Conservation (phyloP, 2,888 invertebrate genomes). For the Calameuta idolon region DNA sequence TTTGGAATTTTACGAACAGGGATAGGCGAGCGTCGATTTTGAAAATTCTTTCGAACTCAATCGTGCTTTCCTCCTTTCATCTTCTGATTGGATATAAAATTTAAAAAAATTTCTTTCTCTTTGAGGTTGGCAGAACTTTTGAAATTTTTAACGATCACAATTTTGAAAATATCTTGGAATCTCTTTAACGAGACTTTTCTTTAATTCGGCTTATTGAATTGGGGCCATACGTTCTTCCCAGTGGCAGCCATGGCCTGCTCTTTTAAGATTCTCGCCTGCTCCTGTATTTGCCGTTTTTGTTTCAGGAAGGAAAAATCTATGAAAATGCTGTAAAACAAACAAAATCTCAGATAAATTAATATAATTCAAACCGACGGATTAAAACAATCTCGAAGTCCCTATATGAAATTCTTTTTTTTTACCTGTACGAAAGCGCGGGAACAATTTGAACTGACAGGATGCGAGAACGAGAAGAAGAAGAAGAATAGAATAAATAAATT, state of each 20-base stretch:
- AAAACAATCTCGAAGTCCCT: too few relatives aligned
- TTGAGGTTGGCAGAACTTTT: too few relatives aligned
- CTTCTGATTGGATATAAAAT: too few relatives aligned
- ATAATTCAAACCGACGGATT: too few relatives aligned
- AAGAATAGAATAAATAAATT: too few relatives aligned
- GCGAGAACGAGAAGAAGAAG: too few relatives aligned
- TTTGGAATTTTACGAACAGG: too few relatives aligned
- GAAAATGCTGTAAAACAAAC: constrained; percentile 78
- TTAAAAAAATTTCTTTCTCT: too few relatives aligned
- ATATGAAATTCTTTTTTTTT: too few relatives aligned
- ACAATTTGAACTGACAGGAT: too few relatives aligned
- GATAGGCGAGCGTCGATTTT: too few relatives aligned
- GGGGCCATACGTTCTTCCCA: constrained; percentile 65
- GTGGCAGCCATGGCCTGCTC: constrained; percentile 62
- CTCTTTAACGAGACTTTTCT: constrained; percentile 18
- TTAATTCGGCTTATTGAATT: constrained; percentile 64
- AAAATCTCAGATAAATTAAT: constrained; percentile 43
- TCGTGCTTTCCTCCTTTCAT: not conserved
- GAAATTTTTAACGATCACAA: not conserved
- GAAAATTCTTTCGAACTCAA: constrained; percentile 3
- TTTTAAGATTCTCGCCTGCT: constrained; percentile 71
- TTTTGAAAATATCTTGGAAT: constrained; percentile 3
- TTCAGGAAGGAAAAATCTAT: constrained; percentile 86
- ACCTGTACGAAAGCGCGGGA: too few relatives aligned
- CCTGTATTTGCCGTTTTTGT: constrained; percentile 76